A percentile compares a stretch with the other conserved stretches of the same genome.
Conservation (phyloP, 2,888 invertebrate species). For the Sminthurinus aureus region DNA sequence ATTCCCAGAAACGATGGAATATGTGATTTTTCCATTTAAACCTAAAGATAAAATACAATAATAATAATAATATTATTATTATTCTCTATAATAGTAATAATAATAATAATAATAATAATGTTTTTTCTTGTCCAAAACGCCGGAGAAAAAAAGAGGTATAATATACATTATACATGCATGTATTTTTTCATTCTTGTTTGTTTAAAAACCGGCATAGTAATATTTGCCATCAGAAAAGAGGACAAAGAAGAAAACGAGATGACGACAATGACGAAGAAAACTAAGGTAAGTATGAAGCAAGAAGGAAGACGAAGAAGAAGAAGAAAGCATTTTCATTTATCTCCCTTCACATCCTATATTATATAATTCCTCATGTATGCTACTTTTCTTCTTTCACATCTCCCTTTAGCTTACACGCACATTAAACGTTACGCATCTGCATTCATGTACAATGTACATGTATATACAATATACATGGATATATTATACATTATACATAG, state of each 20-base stretch:
- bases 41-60: conserved; percentile 66
- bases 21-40: conserved; percentile 82
- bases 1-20: conserved; percentile 83
- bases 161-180: not conserved
- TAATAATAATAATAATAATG: no score
- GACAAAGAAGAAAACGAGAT: not conserved
- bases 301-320: no score
- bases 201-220: conserved; percentile 29
- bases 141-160: not conserved
- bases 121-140: no score
- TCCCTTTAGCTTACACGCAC: no score
- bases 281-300: not conserved
- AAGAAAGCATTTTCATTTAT: not conserved
- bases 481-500: no score
- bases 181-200: conserved; percentile 32
- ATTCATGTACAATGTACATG: no score
- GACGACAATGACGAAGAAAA: no score
- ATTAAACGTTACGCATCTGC: no score
- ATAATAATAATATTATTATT: not conserved
- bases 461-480: no score
- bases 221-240: conserved; percentile 36
- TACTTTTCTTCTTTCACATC: no score
- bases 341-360: not conserved
- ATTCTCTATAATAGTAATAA: not conserved
- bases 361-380: not conserved